Base-by-base conservation (phyloP, 2,113 vertebrate species). In the Chitala chitala region DNA sequence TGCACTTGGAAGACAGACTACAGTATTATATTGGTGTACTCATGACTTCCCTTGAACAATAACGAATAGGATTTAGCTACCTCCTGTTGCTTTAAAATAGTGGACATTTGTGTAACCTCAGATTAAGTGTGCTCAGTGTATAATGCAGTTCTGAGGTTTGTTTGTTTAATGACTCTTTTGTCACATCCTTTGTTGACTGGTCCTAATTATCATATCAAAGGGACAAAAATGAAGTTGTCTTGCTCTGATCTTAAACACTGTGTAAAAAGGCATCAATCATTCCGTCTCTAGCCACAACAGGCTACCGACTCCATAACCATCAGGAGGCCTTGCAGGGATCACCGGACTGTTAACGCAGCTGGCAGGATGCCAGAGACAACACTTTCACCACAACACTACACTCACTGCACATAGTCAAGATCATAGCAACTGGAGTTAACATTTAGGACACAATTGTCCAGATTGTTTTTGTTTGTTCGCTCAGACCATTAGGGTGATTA, bases 191-290 rank as follows among this genome's bases (percentile, higher is more conserved):
- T 72, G 71, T 72, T 59, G 61, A 46, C 22, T 48, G 26, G 71
- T 6, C 55, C 26, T 5, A 20, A 59, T 56, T 59, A 59, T 46
- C 71, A 72, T 58, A 59, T 72, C 40, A 72, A 58, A 44, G 24
- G 42, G n/a, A 33, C 22, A 38, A 58, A 61, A 61, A 44, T 59
- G 55, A 72, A 59, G 40, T 72, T 59, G 40, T 61, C 71, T 42
- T 59, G 56, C 48, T 59, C 54, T 10, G 24, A 56, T 20, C 53
- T 36, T 54, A 42, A 72, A 58, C 55, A 42, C 70, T 46, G 33
- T 54, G 55, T 56, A 13, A 58, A 36, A 58, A 55, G 26, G 12
- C 55, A 61, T 72, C 71, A 72, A 72, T 72, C 71, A 72, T 44
- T 5, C 55, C 20, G 71, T 48, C 36, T 72, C 71, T 72, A 26